Evolutionary conservation across 2,113 vertebrate species (phyloP).

Genomic region (Tachysurus vachellii): DNA sequence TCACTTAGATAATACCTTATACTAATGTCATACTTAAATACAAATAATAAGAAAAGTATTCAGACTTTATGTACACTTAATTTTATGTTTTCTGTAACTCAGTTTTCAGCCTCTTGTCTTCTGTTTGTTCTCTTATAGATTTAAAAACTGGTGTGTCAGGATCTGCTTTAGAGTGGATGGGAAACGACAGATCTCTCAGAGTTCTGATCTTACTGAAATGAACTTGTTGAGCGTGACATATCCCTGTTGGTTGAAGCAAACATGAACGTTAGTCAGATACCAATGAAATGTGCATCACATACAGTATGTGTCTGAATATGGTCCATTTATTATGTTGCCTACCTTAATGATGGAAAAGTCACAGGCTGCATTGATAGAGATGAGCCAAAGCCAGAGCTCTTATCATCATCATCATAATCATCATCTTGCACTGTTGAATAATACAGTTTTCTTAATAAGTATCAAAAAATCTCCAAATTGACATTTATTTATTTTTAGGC

Average conservation of each 20-base stretch:
- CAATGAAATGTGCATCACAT: not conserved
- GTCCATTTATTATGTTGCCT: not conserved
- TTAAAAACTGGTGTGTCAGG: not conserved
- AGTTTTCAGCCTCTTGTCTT: not conserved
- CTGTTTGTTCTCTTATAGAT: not conserved
- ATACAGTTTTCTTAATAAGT: not conserved
- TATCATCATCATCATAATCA: not conserved
- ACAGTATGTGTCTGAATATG: not conserved
- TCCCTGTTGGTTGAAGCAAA: not conserved
- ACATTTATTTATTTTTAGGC: not conserved
- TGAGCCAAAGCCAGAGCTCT: not conserved
- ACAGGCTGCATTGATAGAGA: no score
- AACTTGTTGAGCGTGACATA: not conserved
- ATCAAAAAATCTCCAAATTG: not conserved
- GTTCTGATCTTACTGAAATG: not conserved
- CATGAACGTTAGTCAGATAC: not conserved
- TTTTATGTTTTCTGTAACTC: not conserved
- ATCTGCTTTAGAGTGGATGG: not conserved
- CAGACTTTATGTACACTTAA: not conserved
- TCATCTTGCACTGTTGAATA: not conserved
- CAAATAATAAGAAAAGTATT: not conserved
- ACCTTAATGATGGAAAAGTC: not conserved
- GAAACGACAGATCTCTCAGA: not conserved
- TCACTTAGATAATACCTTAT: not conserved
- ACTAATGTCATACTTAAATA: not conserved